Evolutionary conservation across 2,797 vertebrate species (phyloP), one percentile per base, ranked within the genome.

Genomic region (Rousettus madagascariensis): DNA sequence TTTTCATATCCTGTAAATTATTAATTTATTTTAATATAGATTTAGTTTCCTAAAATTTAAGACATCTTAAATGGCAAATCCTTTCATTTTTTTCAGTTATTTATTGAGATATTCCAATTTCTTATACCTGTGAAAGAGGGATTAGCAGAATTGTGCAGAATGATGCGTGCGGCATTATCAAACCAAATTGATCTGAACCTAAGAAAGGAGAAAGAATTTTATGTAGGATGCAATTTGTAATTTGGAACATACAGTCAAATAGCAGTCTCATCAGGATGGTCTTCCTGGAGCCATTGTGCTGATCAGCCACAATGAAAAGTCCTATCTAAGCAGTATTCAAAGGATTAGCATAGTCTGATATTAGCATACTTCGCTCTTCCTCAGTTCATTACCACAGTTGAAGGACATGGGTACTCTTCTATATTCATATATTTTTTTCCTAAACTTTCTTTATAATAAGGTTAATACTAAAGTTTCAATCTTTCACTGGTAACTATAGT

Each of bases 231-330:
- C 72, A 92, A 89, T 95, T 97, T 97, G 87, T 90, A 96, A 90
- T 96, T 90, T 93, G 90, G 94, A 95, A 59, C 85, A n/a, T 41
- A 66, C 51, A 90, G 57, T 94, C 74, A 94, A 90, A 96, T 24
- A 83, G 95, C 85, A 72, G 77, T 53, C 77, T 96, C 97, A 95
- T 97, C 94, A 95, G 87, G 87, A 88, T 53, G 88, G 94, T 75
- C 94, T 74, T 97, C 82, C 92, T 68, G 59, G 30, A 95, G 85
- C 51, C 88, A 95, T 89, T 96, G 94, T 96, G 90, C 92, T 96
- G 93, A 88, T 85, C 55, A 78, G 71, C 33, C 46, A 75, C 92
- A 90, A 26, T 88, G 85, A 87, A 96, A 97, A 95, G n/a, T 41
- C 93, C 80, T 55, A 86, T 77, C 87, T 49, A 28, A 88, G 90